phyloP scores from a whole-genome alignment of 2,113 vertebrate genomes.

The Pedionomus torquatus region DNA sequence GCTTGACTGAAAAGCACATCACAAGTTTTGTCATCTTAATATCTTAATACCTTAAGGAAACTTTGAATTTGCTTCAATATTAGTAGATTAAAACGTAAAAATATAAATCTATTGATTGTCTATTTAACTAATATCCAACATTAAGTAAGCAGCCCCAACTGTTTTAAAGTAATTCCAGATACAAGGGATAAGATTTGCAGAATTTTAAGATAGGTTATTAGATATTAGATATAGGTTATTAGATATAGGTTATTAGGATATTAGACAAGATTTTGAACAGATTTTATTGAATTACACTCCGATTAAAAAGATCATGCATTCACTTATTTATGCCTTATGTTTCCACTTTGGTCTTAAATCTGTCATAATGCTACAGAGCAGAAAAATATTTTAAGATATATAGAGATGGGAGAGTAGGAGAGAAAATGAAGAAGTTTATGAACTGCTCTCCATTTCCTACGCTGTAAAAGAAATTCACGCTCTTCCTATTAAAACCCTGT shows the following conservation, averaged over 20 bases:
- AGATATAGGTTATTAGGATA: too few species aligned
- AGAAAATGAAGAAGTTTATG: neutral
- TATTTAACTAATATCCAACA: neutral
- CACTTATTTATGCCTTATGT: neutral
- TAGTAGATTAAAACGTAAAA: neutral
- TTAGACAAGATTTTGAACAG: neutral
- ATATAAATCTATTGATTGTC: neutral
- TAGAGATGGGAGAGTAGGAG: neutral
- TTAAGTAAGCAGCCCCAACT: neutral
- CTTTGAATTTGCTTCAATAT: neutral
- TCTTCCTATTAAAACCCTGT: neutral
- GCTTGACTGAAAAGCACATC: neutral
- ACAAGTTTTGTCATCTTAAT: neutral
- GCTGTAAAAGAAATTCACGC: neutral
- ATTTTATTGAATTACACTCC: neutral
- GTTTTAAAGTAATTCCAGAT: neutral
- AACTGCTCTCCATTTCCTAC: neutral
- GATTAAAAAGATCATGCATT: neutral
- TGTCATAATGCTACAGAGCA: neutral
- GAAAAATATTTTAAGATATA: neutral
- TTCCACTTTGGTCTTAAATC: conserved; percentile 18
- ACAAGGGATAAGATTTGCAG: neutral
- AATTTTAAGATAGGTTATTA: neutral
- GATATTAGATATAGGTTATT: too few species aligned
- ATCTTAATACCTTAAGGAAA: neutral